These are phyloP conservation scores for Puntigrus tetrazona DNA, from an alignment of 2,113 vertebrate species.

Conservation along the genomic window DNA sequence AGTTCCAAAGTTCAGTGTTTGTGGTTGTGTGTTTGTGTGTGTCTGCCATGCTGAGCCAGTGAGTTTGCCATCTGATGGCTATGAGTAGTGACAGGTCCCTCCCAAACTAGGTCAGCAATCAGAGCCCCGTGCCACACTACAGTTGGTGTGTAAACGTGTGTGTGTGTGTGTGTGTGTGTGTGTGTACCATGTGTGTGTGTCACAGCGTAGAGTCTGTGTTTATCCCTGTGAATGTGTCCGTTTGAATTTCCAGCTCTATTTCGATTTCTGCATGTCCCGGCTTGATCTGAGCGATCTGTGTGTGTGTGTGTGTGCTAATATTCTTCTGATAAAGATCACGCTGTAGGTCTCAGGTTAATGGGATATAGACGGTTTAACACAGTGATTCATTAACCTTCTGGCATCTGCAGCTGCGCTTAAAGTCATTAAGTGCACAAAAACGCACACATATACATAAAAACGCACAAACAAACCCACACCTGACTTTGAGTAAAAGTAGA, in stretches of 20 bases:
- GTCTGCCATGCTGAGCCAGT: conserved; percentile 2
- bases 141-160: conserved; percentile 33
- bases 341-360: conserved; percentile 53
- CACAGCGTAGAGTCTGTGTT: conserved; percentile 39
- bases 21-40: conserved; percentile 38
- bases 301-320: conserved; percentile 26
- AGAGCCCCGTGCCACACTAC: conserved; percentile 29
- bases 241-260: conserved; percentile 44
- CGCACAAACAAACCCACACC: conserved; percentile 19
- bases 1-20: conserved; percentile 8
- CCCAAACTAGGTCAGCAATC: conserved; percentile 64
- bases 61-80: conserved; percentile 43
- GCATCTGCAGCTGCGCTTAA: conserved; percentile 46
- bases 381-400: conserved; percentile 62
- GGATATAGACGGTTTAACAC: conserved; percentile 57
- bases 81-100: conserved; percentile 61
- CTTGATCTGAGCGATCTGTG: conserved; percentile 5
- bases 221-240: conserved; percentile 41
- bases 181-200: neutral
- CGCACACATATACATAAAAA: conserved; percentile 34
- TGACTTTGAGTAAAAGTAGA: neutral
- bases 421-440: conserved; percentile 39
- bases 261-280: conserved; percentile 18
- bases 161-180: conserved; percentile 5
- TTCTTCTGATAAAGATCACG: conserved; percentile 44